These are phyloP conservation scores for Diabrotica balteata DNA, from an alignment of 2,888 invertebrate genomes.

Conservation along the genomic window DNA sequence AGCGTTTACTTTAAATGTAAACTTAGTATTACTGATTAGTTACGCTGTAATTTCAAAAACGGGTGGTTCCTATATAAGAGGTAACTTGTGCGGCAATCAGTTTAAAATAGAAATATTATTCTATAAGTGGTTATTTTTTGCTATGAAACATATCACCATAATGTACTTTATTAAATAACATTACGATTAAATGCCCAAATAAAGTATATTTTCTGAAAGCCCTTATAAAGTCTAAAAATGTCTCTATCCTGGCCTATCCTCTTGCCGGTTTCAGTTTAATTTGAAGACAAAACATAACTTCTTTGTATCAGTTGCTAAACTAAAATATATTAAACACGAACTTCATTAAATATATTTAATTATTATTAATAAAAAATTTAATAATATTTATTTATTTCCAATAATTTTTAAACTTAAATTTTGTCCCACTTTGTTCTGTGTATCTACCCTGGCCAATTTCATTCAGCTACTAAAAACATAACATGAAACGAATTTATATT, in stretches of 20 bases:
- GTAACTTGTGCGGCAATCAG: conserved; percentile 11
- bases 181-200: too few relatives aligned
- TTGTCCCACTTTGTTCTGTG: not conserved
- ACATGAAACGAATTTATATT: too few relatives aligned
- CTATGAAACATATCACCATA: too few relatives aligned
- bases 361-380: not conserved
- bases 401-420: conserved; percentile 6
- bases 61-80: conserved; percentile 1
- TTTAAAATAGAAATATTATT: conserved; percentile 6
- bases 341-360: not conserved
- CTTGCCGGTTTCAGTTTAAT: conserved; percentile 1
- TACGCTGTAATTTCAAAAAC: not conserved
- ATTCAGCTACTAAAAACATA: too few relatives aligned
- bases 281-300: too few relatives aligned
- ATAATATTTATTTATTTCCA: not conserved
- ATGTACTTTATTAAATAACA: too few relatives aligned
- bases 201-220: conserved; percentile 3
- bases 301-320: too few relatives aligned
- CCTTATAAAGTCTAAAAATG: conserved; percentile 4
- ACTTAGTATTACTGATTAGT: too few relatives aligned
- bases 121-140: conserved; percentile 6
- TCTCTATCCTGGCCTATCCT: conserved; percentile 5
- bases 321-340: conserved; percentile 6
- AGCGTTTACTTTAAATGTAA: too few relatives aligned
- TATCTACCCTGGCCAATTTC: too few relatives aligned